Conservation (phyloP, 2,113 vertebrate species). For the Corynorhinus townsendii region DNA sequence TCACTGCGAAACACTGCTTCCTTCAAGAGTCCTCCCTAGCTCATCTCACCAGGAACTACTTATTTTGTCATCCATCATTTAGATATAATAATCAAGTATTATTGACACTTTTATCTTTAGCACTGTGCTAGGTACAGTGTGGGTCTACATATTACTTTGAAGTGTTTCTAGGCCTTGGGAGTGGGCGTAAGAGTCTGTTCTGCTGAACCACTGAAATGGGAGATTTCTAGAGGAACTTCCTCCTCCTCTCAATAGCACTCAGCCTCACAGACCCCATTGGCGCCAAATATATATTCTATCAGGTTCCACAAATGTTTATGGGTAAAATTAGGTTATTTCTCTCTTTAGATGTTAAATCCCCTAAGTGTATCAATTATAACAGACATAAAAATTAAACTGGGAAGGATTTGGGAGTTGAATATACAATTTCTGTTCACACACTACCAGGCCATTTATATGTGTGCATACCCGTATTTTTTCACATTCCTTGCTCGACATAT, state of each 20-base stretch:
- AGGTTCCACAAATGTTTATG: neutral
- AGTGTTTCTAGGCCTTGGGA: neutral
- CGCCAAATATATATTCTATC: neutral
- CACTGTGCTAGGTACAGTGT: neutral
- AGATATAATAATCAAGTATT: neutral
- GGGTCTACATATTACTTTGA: neutral
- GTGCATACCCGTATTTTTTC: neutral
- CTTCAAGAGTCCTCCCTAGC: conserved; percentile 1
- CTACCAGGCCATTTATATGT: neutral
- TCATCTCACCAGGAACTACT: conserved; percentile 27
- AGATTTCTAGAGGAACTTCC: neutral
- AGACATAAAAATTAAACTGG: conserved; percentile 20
- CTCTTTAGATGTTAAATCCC: neutral
- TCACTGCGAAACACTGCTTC: neutral
- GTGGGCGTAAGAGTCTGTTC: neutral
- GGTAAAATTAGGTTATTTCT: neutral
- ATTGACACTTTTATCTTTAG: neutral
- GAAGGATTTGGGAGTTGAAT: neutral
- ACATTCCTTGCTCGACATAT: neutral
- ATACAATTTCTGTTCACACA: neutral
- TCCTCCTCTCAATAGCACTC: neutral
- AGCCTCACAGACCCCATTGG: neutral
- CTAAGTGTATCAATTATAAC: neutral
- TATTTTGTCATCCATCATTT: neutral
- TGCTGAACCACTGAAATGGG: neutral